Percentiles rank a stretch among this genome's conserved stretches.
Evolutionary conservation across 1,140 invertebrate species (phyloP).

Genomic region (Drosophila pectinifera): DNA sequence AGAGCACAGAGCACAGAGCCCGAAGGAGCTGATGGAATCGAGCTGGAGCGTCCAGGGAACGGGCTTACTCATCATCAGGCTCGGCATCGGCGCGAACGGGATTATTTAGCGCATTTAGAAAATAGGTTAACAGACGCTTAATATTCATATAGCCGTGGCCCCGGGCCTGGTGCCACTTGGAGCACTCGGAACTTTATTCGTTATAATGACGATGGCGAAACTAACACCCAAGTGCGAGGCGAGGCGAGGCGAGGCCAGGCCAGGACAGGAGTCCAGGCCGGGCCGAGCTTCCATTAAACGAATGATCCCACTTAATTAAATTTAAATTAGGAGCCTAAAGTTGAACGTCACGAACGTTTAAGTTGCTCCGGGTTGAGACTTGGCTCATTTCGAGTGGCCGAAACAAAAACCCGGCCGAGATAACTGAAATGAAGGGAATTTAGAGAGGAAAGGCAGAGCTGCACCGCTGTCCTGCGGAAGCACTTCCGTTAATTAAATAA

Average conservation of each 20-base stretch:
- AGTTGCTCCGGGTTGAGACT: conserved; percentile 33
- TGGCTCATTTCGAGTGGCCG: conserved; percentile 15
- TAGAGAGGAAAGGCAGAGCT: conserved; percentile 15
- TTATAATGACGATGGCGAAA: conserved; percentile 77
- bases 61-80: conserved; percentile 49
- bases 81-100: conserved; percentile 33
- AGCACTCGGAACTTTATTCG: conserved; percentile 67
- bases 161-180: conserved; percentile 29
- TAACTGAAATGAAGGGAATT: conserved; percentile 76
- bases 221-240: conserved; percentile 50
- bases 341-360: conserved; percentile 74
- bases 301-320: conserved; percentile 80
- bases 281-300: conserved; percentile 50
- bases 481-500: conserved; percentile 83
- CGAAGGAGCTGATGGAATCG: background rate
- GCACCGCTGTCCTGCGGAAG: conserved; percentile 37
- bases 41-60: conserved; percentile 6
- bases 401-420: conserved; percentile 42
- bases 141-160: conserved; percentile 67
- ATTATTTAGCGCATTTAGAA: conserved; percentile 69
- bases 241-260: background rate
- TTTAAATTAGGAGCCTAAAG: conserved; percentile 82
- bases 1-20: conserved; percentile 12
- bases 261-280: background rate
- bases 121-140: conserved; percentile 82